Evolutionary conservation across 2,113 vertebrate species (phyloP).

Genomic region (Cromileptes altivelis): DNA sequence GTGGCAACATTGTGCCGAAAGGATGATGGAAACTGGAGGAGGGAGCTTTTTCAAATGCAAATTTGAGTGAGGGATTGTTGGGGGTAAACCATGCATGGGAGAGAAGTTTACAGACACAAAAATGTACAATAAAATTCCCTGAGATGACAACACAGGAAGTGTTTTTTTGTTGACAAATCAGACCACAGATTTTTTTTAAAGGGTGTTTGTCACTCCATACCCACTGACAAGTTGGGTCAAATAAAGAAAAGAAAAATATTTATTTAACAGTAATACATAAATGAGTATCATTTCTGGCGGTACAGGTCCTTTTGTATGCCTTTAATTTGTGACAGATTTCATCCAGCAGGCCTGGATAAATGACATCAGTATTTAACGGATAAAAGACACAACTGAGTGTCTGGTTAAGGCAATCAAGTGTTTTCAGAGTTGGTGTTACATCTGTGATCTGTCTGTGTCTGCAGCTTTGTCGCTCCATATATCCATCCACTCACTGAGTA

Average conservation of each 20-base stretch:
- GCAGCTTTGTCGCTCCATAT: slow-evolving; percentile 25
- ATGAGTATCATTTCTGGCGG: background rate
- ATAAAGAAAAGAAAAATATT: background rate
- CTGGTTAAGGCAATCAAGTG: background rate
- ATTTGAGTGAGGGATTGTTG: background rate
- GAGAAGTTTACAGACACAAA: background rate
- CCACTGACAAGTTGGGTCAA: background rate
- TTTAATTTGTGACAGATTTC: background rate
- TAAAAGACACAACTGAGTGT: background rate
- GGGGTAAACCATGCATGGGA: too few species aligned
- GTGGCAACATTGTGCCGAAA: background rate
- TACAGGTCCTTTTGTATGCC: background rate
- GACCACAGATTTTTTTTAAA: background rate
- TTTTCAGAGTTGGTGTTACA: slow-evolving; percentile 5
- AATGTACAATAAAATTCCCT: background rate
- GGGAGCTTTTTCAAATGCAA: background rate
- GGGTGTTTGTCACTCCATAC: background rate
- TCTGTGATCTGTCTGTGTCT: slow-evolving; percentile 2
- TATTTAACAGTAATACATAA: too few species aligned
- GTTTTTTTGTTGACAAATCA: background rate
- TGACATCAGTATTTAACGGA: background rate
- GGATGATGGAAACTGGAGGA: background rate
- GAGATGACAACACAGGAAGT: background rate
- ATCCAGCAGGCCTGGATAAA: background rate
- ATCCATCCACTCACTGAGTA: slow-evolving; percentile 37